A percentile compares a stretch with the other conserved stretches of the same genome.
Conservation (phyloP, 92 coral and sea anemone species). For the Diadumene lineata region DNA sequence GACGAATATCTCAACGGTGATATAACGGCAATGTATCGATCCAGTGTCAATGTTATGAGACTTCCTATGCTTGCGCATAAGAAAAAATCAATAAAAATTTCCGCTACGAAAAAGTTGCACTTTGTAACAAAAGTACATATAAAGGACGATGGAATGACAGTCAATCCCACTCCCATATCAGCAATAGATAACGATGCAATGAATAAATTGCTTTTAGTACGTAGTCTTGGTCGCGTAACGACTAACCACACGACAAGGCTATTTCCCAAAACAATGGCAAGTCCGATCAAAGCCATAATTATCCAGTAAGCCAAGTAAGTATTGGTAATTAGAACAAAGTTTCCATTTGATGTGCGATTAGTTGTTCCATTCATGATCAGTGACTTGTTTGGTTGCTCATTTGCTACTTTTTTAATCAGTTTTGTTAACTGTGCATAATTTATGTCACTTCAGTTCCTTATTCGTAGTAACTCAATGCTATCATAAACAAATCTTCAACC, state of each 20-base stretch:
- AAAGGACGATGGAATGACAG: constrained; percentile 33
- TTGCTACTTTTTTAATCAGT: no score
- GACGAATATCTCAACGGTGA: constrained; percentile 42
- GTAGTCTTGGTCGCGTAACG: constrained; percentile 28
- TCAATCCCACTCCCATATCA: constrained; percentile 39
- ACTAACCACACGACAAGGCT: constrained; percentile 35
- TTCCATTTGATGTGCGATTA: constrained; percentile 7
- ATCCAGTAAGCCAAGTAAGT: neutral
- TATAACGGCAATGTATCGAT: constrained; percentile 39
- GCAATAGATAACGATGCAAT: constrained; percentile 42
- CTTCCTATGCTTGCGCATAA: constrained; percentile 41
- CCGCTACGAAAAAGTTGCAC: constrained; percentile 21
- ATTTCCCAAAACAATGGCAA: constrained; percentile 28
- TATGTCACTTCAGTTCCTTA: no score
- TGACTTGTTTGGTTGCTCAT: neutral
- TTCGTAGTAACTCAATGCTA: no score
- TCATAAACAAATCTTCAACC: no score
- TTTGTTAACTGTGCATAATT: no score
- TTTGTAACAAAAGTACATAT: constrained; percentile 16
- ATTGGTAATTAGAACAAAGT: neutral
- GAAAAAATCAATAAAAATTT: constrained; percentile 27
- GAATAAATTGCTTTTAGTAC: constrained; percentile 36
- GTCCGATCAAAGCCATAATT: constrained; percentile 11
- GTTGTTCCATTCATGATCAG: constrained; percentile 14
- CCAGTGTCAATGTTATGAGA: constrained; percentile 38